Evolutionary conservation across 2,888 invertebrate species (phyloP).

Genomic region (Andrena fulva): DNA sequence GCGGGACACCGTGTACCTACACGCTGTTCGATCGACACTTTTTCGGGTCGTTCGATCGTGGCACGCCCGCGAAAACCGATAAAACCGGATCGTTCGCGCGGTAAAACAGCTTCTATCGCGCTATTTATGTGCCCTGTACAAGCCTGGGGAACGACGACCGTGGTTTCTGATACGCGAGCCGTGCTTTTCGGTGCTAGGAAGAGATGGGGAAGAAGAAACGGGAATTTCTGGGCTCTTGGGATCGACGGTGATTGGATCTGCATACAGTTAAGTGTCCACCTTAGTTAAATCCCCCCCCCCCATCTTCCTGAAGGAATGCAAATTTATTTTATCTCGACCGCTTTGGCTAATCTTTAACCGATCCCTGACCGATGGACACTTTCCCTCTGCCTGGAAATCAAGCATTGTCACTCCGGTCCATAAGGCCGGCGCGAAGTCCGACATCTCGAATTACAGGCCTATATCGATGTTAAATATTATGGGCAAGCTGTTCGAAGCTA

Average conservation of each 20-base stretch:
- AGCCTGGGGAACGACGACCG: slow-evolving; percentile 38
- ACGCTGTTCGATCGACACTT: slow-evolving; percentile 33
- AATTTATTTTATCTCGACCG: too few species aligned
- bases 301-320: too few species aligned
- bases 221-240: not conserved
- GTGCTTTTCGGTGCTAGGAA: slow-evolving; percentile 6
- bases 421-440: too few species aligned
- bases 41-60: slow-evolving; percentile 37
- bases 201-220: not conserved
- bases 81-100: slow-evolving; percentile 72
- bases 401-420: too few species aligned
- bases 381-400: too few species aligned
- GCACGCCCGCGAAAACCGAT: slow-evolving; percentile 63
- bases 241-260: not conserved
- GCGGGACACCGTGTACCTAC: slow-evolving; percentile 36
- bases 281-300: too few species aligned
- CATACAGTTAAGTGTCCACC: too few species aligned
- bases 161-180: slow-evolving; percentile 25
- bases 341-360: too few species aligned
- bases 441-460: too few species aligned
- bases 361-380: too few species aligned
- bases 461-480: too few species aligned
- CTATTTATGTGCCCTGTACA: slow-evolving; percentile 64
- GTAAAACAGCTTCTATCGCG: slow-evolving; percentile 71
- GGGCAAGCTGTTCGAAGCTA: too few species aligned